Percentiles rank a stretch among this genome's conserved stretches.
These are phyloP conservation scores for Lota lota DNA, from an alignment of 2,113 vertebrate species.

Conservation along the genomic window DNA sequence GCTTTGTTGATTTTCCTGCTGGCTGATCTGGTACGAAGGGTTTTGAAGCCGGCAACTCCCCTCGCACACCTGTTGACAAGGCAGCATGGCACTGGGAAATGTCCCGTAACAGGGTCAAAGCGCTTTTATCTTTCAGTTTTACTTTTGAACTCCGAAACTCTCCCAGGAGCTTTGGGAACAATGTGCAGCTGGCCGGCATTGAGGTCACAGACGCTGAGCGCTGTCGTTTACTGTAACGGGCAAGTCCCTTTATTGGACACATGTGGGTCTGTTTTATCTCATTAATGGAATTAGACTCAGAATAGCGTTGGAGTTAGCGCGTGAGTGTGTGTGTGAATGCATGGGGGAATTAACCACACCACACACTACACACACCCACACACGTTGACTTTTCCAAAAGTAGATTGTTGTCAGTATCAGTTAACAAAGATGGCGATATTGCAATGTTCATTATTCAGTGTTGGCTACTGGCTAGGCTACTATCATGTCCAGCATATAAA, in stretches of 20 bases:
- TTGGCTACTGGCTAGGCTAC: no score
- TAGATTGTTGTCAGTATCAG: no score
- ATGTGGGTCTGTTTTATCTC: constrained; percentile 39
- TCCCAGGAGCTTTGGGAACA: constrained; percentile 50
- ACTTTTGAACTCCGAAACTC: constrained; percentile 59
- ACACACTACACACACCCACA: not conserved
- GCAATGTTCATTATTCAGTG: no score
- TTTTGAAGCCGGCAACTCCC: constrained; percentile 65
- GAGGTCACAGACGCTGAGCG: constrained; percentile 26
- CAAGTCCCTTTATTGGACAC: constrained; percentile 48
- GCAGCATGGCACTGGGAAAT: constrained; percentile 67
- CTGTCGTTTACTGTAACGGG: constrained; percentile 28
- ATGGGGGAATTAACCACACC: not conserved
- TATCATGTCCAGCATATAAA: constrained; percentile 2
- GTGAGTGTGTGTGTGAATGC: not conserved
- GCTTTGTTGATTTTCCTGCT: constrained; percentile 66
- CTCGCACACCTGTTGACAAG: constrained; percentile 64
- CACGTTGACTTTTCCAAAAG: not conserved
- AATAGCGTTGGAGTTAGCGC: not conserved
- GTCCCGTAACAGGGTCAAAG: constrained; percentile 60
- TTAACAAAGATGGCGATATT: no score
- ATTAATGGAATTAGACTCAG: constrained; percentile 27
- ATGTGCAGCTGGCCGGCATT: constrained; percentile 50
- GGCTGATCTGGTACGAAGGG: constrained; percentile 61
- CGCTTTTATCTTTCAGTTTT: constrained; percentile 68